Conservation (phyloP, 2,888 invertebrate genomes). For the Chymomyza fuscimana region DNA sequence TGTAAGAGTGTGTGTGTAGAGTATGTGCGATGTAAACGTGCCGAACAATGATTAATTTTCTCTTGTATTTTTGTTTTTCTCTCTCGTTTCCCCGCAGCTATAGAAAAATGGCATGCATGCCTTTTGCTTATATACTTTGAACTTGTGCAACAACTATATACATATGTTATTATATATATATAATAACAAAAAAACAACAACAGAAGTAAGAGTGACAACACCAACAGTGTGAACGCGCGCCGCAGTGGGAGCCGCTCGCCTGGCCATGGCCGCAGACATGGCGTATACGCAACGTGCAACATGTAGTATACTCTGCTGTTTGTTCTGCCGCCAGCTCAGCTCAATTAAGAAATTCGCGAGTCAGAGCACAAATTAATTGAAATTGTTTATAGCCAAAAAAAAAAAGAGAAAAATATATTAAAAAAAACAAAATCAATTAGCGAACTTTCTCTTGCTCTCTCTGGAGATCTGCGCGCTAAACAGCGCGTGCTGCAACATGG, state of each 20-base stretch:
- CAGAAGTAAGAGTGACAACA: slow-evolving; percentile 9
- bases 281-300: slow-evolving; percentile 61
- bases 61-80: slow-evolving; percentile 35
- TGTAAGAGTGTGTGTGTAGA: slow-evolving; percentile 12
- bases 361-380: slow-evolving; percentile 56
- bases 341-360: slow-evolving; percentile 50
- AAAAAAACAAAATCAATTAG: slow-evolving; percentile 4
- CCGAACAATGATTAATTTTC: slow-evolving; percentile 62
- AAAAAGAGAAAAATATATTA: slow-evolving; percentile 3
- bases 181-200: slow-evolving; percentile 11
- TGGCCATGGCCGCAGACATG: slow-evolving; percentile 39
- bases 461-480: not conserved
- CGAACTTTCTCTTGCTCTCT: not conserved
- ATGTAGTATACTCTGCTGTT: slow-evolving; percentile 30
- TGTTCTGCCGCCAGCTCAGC: slow-evolving; percentile 36
- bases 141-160: slow-evolving; percentile 5
- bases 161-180: not conserved
- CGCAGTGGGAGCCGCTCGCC: slow-evolving; percentile 7
- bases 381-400: slow-evolving; percentile 14
- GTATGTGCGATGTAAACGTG: slow-evolving; percentile 46
- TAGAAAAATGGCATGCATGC: slow-evolving; percentile 22
- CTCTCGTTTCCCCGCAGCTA: slow-evolving; percentile 27
- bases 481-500: slow-evolving; percentile 58
- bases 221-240: slow-evolving; percentile 7
- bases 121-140: not conserved